phyloP scores from a whole-genome alignment of 2,113 vertebrate species.

The Neodon shergylaensis region DNA sequence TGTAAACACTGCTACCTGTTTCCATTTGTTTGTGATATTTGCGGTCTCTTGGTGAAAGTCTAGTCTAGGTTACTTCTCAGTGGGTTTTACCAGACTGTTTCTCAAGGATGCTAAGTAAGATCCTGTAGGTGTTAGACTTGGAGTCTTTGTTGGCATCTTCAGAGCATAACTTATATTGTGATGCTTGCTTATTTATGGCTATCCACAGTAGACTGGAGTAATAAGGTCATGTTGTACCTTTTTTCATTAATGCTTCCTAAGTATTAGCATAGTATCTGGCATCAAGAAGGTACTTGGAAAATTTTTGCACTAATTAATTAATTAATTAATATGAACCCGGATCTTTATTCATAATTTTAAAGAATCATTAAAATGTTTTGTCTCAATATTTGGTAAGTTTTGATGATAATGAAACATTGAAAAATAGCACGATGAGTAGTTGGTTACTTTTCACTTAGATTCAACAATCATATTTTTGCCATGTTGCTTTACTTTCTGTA shows the following conservation, averaged over 20 bases:
- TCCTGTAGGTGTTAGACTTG: not conserved
- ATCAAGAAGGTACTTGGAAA: not conserved
- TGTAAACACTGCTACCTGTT: not conserved
- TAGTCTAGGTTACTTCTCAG: not conserved
- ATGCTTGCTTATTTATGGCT: not conserved
- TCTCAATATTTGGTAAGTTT: conserved; percentile 5
- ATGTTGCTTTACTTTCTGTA: not conserved
- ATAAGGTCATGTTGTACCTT: not conserved
- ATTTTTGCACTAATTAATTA: not conserved
- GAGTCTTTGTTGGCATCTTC: not conserved
- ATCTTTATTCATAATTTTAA: conserved; percentile 31
- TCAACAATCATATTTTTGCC: conserved; percentile 7
- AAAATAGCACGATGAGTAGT: not conserved
- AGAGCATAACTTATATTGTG: not conserved
- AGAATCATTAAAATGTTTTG: not conserved
- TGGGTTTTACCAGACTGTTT: not conserved
- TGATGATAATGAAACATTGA: not conserved
- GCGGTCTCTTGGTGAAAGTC: not conserved
- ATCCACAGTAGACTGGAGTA: not conserved
- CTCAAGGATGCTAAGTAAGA: not conserved
- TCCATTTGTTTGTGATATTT: not conserved
- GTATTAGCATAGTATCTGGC: not conserved
- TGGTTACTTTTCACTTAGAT: not conserved
- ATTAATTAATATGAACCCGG: not conserved
- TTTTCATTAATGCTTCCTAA: conserved; percentile 13